These are phyloP conservation scores for Epirrhoe alternata DNA, from an alignment of 2,888 invertebrate species.

Conservation along the genomic window DNA sequence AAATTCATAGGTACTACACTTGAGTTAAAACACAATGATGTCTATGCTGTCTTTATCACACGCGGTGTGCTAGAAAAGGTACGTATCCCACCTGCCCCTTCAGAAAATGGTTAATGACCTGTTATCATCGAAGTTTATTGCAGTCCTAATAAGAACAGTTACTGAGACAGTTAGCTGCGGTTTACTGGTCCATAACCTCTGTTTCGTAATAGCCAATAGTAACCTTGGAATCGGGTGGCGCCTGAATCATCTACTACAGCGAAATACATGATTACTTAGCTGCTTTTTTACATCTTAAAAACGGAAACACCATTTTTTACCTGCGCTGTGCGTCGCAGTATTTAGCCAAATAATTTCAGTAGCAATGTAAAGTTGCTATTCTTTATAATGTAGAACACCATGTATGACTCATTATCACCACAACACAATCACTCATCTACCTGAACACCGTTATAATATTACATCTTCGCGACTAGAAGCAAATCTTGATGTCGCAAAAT, in stretches of 20 bases:
- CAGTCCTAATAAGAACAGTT: constrained; percentile 32
- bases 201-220: constrained; percentile 32
- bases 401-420: constrained; percentile 8
- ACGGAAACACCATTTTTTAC: no score
- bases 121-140: constrained; percentile 25
- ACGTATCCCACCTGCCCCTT: constrained; percentile 20
- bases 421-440: constrained; percentile 2
- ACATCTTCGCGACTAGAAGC: not conserved
- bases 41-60: constrained; percentile 30
- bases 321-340: no score
- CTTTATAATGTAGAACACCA: constrained; percentile 1
- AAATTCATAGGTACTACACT: constrained; percentile 31
- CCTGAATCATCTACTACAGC: constrained; percentile 28
- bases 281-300: not conserved
- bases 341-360: no score
- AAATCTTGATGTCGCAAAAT: constrained; percentile 17
- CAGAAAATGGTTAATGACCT: constrained; percentile 29
- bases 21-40: constrained; percentile 21
- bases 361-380: no score
- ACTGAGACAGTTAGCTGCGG: constrained; percentile 37
- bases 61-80: constrained; percentile 24
- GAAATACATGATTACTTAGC: not conserved
- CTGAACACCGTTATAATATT: not conserved
- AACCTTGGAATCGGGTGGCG: constrained; percentile 38
- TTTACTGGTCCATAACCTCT: constrained; percentile 37